These are phyloP conservation scores for Cirrhinus mrigala DNA, from an alignment of 2,797 vertebrate species.

Conservation along the genomic window DNA sequence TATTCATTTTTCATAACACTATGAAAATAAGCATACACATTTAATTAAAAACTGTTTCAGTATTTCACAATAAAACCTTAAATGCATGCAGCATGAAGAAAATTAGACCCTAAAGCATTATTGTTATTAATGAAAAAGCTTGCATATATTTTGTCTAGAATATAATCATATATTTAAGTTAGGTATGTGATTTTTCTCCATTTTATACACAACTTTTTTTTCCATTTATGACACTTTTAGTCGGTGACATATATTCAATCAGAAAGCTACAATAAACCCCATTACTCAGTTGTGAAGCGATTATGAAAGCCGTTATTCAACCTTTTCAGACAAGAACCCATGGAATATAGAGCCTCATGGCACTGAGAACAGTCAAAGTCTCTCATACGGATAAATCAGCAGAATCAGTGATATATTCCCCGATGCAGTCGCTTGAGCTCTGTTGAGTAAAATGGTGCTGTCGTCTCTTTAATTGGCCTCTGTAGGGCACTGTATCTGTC, in stretches of 20 bases:
- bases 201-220: not conserved
- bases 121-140: slow-evolving; percentile 3
- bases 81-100: slow-evolving; percentile 4
- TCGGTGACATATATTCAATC: not conserved
- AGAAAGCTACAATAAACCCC: not conserved
- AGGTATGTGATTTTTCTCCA: not conserved
- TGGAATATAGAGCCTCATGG: slow-evolving; percentile 11
- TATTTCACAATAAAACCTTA: slow-evolving; percentile 10
- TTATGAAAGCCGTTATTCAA: slow-evolving; percentile 18
- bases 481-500: slow-evolving; percentile 39
- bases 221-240: not conserved
- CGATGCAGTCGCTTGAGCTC: slow-evolving; percentile 57
- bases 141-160: not conserved
- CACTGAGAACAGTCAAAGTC: slow-evolving; percentile 17
- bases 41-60: slow-evolving; percentile 15
- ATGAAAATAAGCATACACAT: slow-evolving; percentile 19
- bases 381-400: slow-evolving; percentile 25
- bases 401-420: slow-evolving; percentile 26
- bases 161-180: not conserved
- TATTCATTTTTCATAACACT: slow-evolving; percentile 18
- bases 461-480: slow-evolving; percentile 58
- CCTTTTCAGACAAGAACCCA: slow-evolving; percentile 7
- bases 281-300: not conserved
- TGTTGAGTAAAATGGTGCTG: slow-evolving; percentile 31
- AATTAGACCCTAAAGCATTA: slow-evolving; percentile 15